Percentiles rank a stretch among this genome's conserved stretches.
Conservation (phyloP, 2,113 vertebrate genomes). For the Bostrychus sinensis region DNA sequence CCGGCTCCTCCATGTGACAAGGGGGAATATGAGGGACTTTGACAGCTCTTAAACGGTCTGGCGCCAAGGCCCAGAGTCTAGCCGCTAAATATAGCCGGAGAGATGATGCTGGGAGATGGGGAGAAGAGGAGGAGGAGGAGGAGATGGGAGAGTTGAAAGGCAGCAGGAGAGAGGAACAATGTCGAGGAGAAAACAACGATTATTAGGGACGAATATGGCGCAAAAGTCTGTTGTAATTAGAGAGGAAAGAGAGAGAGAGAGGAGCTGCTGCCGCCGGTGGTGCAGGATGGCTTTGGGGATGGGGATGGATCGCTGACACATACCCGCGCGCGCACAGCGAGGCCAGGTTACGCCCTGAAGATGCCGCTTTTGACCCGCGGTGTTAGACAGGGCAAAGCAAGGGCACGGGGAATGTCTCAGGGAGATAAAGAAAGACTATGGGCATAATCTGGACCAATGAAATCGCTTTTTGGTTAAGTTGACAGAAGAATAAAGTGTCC, state of each 20-base stretch:
- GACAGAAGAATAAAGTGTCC: no score
- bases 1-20: slow-evolving; percentile 88
- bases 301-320: slow-evolving; percentile 43
- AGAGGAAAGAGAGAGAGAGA: slow-evolving; percentile 34
- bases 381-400: slow-evolving; percentile 40
- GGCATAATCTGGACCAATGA: no score
- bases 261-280: no score
- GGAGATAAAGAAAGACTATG: slow-evolving; percentile 10
- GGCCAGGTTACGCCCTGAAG: slow-evolving; percentile 33
- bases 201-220: slow-evolving; percentile 66
- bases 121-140: slow-evolving; percentile 83
- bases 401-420: slow-evolving; percentile 25
- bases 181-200: slow-evolving; percentile 67
- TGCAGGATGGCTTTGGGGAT: slow-evolving; percentile 20
- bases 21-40: slow-evolving; percentile 95
- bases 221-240: slow-evolving; percentile 60
- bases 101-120: slow-evolving; percentile 87
- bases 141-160: slow-evolving; percentile 68
- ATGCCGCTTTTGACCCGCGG: slow-evolving; percentile 31
- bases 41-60: slow-evolving; percentile 97
- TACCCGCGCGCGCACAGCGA: not conserved
- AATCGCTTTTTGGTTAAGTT: no score
- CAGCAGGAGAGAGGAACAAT: slow-evolving; percentile 60
- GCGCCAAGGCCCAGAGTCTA: slow-evolving; percentile 92
- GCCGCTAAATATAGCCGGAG: slow-evolving; percentile 89